Base-by-base conservation (phyloP, 2,797 vertebrate species). In the Dromococcyx pavoninus region DNA sequence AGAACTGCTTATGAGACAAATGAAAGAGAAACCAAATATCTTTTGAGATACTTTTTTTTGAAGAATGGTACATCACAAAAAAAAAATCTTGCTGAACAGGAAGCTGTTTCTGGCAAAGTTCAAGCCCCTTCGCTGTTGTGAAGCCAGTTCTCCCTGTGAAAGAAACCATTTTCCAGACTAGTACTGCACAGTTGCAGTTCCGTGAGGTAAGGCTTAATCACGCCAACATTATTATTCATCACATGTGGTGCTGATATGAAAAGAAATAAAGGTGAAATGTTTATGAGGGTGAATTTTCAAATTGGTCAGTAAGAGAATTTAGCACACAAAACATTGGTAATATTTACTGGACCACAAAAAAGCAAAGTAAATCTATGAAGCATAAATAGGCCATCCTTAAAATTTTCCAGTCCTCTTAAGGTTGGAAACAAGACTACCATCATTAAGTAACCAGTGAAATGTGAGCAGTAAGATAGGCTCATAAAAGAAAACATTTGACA, bases 221-320 rank as follows among this genome's bases (percentile, higher is more conserved):
- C 27, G 15, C 28, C 92, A 65, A 67, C 24, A 27, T 73, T 61
- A 28, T 76, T 83, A 86, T 87, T 88, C 17, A 71, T 77, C 43
- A 73, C 67, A 77, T 54, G 33, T 88, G 75, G 21, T 61, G 12
- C 43, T 78, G 73, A 80, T 74, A 76, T 78, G 28, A 72, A 91
- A 93, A 84, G 30, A 84, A 94, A 84, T 65, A 81, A 82, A 67
- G 39, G 66, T 86, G 56, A 91, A 94, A 94, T 35, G 1, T 85
- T 91, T 92, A 88, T 71, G 33, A 66, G 32, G 11, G 32, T 76
- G 62, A 73, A 70, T 82, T 95, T 95, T 95, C 48, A 93, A 91
- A 91, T 43, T 66, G 64, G 8, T 12, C 19, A 74, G 37, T 89
- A 89, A 93, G 76, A 70, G 22, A 81, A 87, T 72, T 93, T 79